A percentile compares a stretch with the other conserved stretches of the same genome.
Conservation (phyloP, 2,888 invertebrate genomes). For the Cistogaster globosa region DNA sequence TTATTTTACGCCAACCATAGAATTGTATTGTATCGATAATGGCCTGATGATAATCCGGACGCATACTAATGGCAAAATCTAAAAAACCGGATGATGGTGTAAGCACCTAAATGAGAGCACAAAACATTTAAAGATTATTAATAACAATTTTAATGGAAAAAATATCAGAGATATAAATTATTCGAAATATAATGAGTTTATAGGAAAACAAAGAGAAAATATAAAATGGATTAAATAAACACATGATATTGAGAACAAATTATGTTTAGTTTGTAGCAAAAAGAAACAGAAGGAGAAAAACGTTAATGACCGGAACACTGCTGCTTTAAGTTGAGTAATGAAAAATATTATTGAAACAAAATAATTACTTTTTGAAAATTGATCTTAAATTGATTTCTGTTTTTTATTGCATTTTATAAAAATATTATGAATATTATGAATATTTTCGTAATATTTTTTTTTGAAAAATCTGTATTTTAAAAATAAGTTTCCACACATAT, state of each 20-base stretch:
- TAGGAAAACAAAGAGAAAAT: not conserved
- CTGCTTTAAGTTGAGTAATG: no score
- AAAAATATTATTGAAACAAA: no score
- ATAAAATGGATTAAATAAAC: constrained; percentile 11
- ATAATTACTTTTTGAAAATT: no score
- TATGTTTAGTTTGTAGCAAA: not conserved
- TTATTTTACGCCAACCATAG: constrained; percentile 92
- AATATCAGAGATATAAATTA: constrained; percentile 14
- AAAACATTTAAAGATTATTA: constrained; percentile 54
- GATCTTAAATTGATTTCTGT: no score
- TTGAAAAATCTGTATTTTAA: no score
- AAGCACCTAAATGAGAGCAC: constrained; percentile 86
- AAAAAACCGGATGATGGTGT: constrained; percentile 94
- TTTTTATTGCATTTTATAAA: no score
- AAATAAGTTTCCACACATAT: no score
- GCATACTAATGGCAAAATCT: constrained; percentile 95
- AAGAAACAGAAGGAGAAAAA: not conserved
- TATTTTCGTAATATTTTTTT: no score
- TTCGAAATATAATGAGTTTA: constrained; percentile 3
- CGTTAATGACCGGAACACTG: not conserved
- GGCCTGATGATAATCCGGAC: constrained; percentile 97
- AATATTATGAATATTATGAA: no score
- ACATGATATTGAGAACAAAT: not conserved
- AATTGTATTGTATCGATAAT: constrained; percentile 96
- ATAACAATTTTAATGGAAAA: constrained; percentile 16